Conservation (phyloP, 2,113 vertebrate species). For the Tricholaema leucomelas region DNA sequence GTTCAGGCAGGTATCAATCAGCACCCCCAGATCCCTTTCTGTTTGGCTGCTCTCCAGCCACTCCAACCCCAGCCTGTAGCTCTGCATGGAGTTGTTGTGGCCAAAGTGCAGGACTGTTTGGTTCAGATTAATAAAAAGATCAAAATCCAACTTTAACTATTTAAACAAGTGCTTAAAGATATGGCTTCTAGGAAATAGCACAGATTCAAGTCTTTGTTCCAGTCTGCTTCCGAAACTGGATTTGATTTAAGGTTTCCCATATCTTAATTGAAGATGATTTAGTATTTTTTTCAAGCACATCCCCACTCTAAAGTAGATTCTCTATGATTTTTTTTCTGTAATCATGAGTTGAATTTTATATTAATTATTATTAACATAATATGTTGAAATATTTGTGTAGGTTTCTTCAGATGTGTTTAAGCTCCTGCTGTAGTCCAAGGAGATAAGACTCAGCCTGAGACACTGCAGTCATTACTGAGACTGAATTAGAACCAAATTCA, state of each 20-base stretch:
- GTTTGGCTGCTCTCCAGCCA: no score
- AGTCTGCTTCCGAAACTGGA: not conserved
- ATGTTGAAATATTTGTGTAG: not conserved
- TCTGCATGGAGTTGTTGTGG: no score
- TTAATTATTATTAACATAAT: not conserved
- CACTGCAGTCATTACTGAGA: not conserved
- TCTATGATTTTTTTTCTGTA: not conserved
- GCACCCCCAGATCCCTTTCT: no score
- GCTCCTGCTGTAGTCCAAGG: not conserved
- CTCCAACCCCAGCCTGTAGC: no score
- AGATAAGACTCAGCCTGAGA: not conserved
- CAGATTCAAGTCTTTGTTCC: not conserved
- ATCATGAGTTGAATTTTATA: not conserved
- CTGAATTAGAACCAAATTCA: not conserved
- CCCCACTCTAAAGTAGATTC: not conserved
- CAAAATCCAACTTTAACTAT: not conserved
- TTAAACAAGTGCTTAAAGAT: not conserved
- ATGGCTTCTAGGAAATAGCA: not conserved
- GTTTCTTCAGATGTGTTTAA: not conserved
- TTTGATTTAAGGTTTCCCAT: fast-evolving
- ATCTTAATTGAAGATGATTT: not conserved
- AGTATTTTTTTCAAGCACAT: not conserved
- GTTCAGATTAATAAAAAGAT: not conserved
- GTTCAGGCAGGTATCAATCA: no score
- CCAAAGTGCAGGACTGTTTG: no score